These are phyloP conservation scores for Camponotus floridanus DNA, from an alignment of 1,140 invertebrate species.

Conservation along the genomic window DNA sequence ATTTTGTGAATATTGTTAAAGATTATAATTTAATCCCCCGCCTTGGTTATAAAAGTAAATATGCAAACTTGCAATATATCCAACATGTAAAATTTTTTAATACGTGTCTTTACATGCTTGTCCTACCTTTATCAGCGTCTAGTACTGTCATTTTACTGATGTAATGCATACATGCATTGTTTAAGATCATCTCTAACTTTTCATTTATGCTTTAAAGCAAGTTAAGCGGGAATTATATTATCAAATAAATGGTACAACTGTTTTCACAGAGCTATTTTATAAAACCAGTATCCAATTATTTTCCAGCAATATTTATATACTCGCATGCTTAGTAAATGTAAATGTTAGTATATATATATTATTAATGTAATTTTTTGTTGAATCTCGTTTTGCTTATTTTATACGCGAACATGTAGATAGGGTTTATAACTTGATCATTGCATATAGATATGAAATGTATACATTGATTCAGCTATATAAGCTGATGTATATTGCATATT, in stretches of 20 bases:
- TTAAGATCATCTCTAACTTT: slow-evolving; percentile 49
- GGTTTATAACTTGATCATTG: slow-evolving; percentile 33
- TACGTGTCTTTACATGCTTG: slow-evolving; percentile 5
- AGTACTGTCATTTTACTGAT: slow-evolving; percentile 47
- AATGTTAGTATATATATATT: slow-evolving; percentile 37
- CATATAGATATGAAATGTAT: slow-evolving; percentile 40
- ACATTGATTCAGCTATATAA: slow-evolving; percentile 21
- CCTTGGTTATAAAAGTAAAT: slow-evolving; percentile 30
- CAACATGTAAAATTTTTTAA: slow-evolving; percentile 31
- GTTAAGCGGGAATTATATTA: slow-evolving; percentile 21
- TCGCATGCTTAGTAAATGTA: slow-evolving; percentile 62
- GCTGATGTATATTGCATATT: slow-evolving; percentile 26
- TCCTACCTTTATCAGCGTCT: slow-evolving; percentile 41
- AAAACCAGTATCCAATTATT: slow-evolving; percentile 22
- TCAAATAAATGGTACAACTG: slow-evolving; percentile 32
- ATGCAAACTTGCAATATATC: slow-evolving; percentile 3
- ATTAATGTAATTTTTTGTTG: slow-evolving; percentile 37
- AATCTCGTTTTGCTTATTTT: slow-evolving; percentile 32
- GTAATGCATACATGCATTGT: slow-evolving; percentile 41
- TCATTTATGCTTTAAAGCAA: slow-evolving; percentile 17
- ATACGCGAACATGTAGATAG: slow-evolving; percentile 42
- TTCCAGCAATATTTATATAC: slow-evolving; percentile 36
- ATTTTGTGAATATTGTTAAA: slow-evolving; percentile 22
- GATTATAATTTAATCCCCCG: slow-evolving; percentile 23
- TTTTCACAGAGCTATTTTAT: slow-evolving; percentile 36